Evolutionary conservation across 1,140 invertebrate species (phyloP).

Genomic region (Lucilia sericata): DNA sequence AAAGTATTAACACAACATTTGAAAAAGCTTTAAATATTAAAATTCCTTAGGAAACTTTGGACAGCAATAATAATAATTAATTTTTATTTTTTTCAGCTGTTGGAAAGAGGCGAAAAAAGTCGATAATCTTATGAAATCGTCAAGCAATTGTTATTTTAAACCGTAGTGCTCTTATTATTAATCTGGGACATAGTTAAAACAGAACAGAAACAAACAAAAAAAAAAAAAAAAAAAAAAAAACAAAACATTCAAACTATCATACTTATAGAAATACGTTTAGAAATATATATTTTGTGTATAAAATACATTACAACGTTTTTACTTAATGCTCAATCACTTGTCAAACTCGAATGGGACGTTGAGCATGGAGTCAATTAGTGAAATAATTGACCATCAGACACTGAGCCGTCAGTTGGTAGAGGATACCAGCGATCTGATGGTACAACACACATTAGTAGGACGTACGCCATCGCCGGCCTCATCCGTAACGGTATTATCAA

Average conservation of each 20-base stretch:
- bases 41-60: too few relatives aligned
- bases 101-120: neutral
- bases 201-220: too few relatives aligned
- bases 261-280: neutral
- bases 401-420: conserved; percentile 71
- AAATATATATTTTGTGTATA: neutral
- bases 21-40: too few relatives aligned
- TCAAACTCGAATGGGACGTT: conserved; percentile 28
- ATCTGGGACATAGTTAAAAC: conserved; percentile 16
- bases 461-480: conserved; percentile 12
- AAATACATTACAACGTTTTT: neutral
- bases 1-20: too few relatives aligned
- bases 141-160: conserved; percentile 3
- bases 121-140: neutral
- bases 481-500: neutral
- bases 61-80: neutral
- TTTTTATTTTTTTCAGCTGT: neutral
- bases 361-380: conserved; percentile 75
- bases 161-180: conserved; percentile 2
- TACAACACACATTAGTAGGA: neutral
- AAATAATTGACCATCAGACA: conserved; percentile 75
- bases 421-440: conserved; percentile 68
- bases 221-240: neutral
- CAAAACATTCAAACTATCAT: neutral
- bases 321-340: conserved; percentile 28